phyloP scores from a whole-genome alignment of 2,113 vertebrate species.

The Ginglymostoma cirratum region DNA sequence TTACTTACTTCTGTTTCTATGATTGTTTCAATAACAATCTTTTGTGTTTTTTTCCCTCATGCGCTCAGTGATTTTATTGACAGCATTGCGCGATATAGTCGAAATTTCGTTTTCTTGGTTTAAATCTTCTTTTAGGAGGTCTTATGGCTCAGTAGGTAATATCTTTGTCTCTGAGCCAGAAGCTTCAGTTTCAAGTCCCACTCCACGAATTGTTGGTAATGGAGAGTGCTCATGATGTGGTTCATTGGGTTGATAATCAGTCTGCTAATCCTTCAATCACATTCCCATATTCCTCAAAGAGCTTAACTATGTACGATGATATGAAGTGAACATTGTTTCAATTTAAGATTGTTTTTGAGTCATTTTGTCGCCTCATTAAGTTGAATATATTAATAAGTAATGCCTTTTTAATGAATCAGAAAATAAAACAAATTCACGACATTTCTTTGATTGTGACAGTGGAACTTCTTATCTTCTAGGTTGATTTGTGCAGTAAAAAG shows the following conservation, averaged over 20 bases:
- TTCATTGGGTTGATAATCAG: no score
- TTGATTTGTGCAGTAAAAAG: constrained; percentile 78
- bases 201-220: no score
- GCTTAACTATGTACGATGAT: no score
- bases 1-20: no score
- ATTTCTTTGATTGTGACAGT: neutral
- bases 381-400: neutral
- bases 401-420: neutral
- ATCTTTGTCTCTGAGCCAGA: no score
- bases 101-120: neutral
- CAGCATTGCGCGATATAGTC: neutral
- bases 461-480: constrained; percentile 45
- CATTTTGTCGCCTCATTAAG: neutral
- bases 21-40: neutral
- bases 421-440: neutral
- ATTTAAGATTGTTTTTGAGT: neutral
- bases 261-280: no score
- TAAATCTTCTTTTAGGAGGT: neutral
- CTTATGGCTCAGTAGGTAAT: no score
- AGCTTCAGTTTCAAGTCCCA: no score
- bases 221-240: no score
- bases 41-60: neutral
- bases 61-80: neutral
- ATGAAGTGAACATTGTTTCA: neutral
- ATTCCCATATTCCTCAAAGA: no score